A percentile compares a stretch with the other conserved stretches of the same genome.
These are phyloP conservation scores for Nomada fucata DNA, from an alignment of 2,888 invertebrate genomes.

Conservation along the genomic window DNA sequence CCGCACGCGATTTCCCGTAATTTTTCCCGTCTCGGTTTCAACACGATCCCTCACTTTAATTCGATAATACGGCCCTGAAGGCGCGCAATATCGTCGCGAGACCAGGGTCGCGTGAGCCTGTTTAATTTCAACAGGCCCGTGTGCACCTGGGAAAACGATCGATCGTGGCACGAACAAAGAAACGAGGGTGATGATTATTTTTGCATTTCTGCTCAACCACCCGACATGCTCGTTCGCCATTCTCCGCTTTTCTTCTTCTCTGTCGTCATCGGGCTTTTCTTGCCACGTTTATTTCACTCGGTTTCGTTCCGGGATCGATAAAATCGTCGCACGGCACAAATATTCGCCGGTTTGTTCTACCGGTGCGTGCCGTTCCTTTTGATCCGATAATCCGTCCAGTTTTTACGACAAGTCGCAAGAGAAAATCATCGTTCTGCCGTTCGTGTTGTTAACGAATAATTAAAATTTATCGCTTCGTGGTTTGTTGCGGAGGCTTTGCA, in stretches of 20 bases:
- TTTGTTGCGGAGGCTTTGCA: conserved; percentile 14
- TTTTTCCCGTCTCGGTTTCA: conserved; percentile 36
- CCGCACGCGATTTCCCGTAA: conserved; percentile 59
- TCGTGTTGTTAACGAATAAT: conserved; percentile 32
- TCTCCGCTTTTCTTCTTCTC: conserved; percentile 4
- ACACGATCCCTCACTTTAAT: conserved; percentile 62
- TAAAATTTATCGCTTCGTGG: conserved; percentile 43
- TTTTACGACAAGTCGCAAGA: conserved; percentile 34
- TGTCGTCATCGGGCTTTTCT: background rate
- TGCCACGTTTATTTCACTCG: background rate
- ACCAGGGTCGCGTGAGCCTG: conserved; percentile 75
- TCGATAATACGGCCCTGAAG: conserved; percentile 69
- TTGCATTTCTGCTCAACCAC: conserved; percentile 60
- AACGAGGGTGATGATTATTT: conserved; percentile 65
- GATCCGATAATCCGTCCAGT: conserved; percentile 51
- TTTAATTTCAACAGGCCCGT: conserved; percentile 70
- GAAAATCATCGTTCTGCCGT: conserved; percentile 28
- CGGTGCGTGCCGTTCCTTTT: background rate
- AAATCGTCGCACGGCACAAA: conserved; percentile 35
- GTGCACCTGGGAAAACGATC: conserved; percentile 14
- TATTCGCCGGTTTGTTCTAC: background rate
- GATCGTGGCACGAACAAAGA: conserved; percentile 31
- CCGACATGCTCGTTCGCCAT: conserved; percentile 33
- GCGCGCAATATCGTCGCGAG: conserved; percentile 66
- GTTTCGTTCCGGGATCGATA: conserved; percentile 32